Evolutionary conservation across 2,113 vertebrate genomes (phyloP).

Genomic region (Conger conger): DNA sequence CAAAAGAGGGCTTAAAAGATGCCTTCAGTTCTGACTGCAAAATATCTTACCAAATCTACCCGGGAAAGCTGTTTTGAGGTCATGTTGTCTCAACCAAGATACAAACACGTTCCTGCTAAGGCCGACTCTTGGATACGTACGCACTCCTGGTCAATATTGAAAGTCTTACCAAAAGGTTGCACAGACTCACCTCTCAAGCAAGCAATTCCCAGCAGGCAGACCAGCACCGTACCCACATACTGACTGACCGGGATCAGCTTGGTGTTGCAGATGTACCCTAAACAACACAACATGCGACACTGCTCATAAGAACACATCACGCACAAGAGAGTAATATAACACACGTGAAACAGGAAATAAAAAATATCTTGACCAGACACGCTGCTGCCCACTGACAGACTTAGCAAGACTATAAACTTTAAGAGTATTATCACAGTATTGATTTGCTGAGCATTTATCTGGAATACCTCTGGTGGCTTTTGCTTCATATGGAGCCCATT

Average conservation of each 20-base stretch:
- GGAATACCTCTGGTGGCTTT: not conserved
- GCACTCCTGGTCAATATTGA: not conserved
- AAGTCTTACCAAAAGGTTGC: not conserved
- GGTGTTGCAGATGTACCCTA: slow-evolving; percentile 83
- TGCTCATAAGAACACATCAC: not conserved
- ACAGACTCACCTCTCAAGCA: slow-evolving; percentile 82
- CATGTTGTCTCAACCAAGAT: not conserved
- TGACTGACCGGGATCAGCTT: slow-evolving; percentile 82
- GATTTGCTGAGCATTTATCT: not conserved
- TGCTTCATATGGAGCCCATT: not conserved
- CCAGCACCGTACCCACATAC: slow-evolving; percentile 78
- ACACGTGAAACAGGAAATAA: no score
- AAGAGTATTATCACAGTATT: not conserved
- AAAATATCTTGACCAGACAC: not conserved
- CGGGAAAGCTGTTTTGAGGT: no score
- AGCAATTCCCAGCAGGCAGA: slow-evolving; percentile 82
- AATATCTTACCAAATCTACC: no score
- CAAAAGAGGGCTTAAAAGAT: no score
- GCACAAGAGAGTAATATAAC: no score
- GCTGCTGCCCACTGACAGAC: not conserved
- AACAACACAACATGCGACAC: slow-evolving; percentile 26
- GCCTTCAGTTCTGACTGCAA: no score
- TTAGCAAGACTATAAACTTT: not conserved
- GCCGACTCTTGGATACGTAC: not conserved
- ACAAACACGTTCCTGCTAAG: not conserved